Base-by-base conservation (phyloP, 2,888 invertebrate species). In the Arctia plantaginis region DNA sequence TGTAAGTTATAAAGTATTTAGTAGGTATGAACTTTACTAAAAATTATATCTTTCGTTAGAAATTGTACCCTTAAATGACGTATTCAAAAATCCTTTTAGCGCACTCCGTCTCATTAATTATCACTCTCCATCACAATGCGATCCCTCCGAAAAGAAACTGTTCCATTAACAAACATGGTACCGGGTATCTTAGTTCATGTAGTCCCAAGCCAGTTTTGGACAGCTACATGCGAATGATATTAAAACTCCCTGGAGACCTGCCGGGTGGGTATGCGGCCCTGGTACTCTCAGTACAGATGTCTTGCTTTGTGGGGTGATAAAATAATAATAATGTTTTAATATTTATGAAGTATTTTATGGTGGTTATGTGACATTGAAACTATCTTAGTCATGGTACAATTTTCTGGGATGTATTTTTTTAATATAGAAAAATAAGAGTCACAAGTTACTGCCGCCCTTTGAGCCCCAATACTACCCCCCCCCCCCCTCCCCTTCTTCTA, bases 191-290 rank as follows among this genome's bases (percentile, higher is more conserved):
- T 39, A 68, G 66, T 75, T 71, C 78, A 80, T 80, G 76, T 78
- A 69, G 75, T 75, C 66, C 71, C 77, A 72, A 44, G 73, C 69
- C 74, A 67, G 71, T 77, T 78, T 72, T 80, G 74, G 87, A 86
- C 87, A 87, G 89, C 67, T 86, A 91, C 91, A 90, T 74, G 88
- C 83, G 83, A 91, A 90, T 81, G 84, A 86, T 89, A 90, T 91
- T 91, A 90, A 89, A 78, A 68, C 79, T 90, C 91, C 86, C 88
- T 15, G 39, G 89, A 83, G 89, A 86, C 18, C 59, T 65, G 3
- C 64, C 47, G 4, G 33, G 33, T 33, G 64, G 47, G 62, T 71
- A 80, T 85, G 84, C 77, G 35, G 65, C 80, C 83, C 85, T 86
- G 77, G 86, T 89, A 85, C 77, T 79, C 79, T 47, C 67, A 47